Base-by-base conservation (phyloP, 2,888 invertebrate genomes). In the Drosophila algonquin region DNA sequence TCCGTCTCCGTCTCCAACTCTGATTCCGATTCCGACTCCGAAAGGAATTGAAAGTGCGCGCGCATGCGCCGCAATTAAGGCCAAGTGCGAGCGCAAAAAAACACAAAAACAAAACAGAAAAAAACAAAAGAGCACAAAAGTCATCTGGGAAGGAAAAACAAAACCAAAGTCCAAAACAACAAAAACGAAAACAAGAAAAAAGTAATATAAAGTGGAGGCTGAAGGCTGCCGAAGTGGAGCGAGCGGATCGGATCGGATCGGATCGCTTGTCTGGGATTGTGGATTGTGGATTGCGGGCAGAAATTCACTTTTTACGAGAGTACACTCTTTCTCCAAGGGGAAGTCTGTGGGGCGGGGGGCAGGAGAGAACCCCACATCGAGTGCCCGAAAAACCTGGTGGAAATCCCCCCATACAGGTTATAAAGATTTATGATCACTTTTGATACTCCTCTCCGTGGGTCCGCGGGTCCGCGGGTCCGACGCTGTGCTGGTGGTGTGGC, bases 31-130 rank as follows among this genome's bases (percentile, higher is more conserved):
- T 69, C 60, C 10, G 48, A 50, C 62, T 78, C 75, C 70, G 53
- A 67, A 80, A 88, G 89, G 89, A 87, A 89, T 89, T 88, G 89
- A 88, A 89, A 88, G 87, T 88, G 80, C 77, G 86, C 80, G 76
- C 73, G 73, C 73, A 79, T 72, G 73, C 82, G 85, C 88, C 82
- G 85, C 88, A 88, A 88, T 83, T 83, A 83, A 83, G 83, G 83
- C 88, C 83, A 83, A 83, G 88, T 83, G 83, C 87, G 82, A 78
- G 86, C 73, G 76, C 75, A 77, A 73, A 59, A 68, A 55, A 53
- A 58, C 63, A 61, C 57, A 62, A 60, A 16, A 63, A 27, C 63
- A n/a, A n/a, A n/a, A n/a, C n/a, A n/a, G n/a, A 51, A 18, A 51
- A 32, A 58, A 59, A 54, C 52, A 72, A 78, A 78, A 55, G 62